These are phyloP conservation scores for Scalopus aquaticus DNA, from an alignment of 2,113 vertebrate genomes.

Conservation along the genomic window DNA sequence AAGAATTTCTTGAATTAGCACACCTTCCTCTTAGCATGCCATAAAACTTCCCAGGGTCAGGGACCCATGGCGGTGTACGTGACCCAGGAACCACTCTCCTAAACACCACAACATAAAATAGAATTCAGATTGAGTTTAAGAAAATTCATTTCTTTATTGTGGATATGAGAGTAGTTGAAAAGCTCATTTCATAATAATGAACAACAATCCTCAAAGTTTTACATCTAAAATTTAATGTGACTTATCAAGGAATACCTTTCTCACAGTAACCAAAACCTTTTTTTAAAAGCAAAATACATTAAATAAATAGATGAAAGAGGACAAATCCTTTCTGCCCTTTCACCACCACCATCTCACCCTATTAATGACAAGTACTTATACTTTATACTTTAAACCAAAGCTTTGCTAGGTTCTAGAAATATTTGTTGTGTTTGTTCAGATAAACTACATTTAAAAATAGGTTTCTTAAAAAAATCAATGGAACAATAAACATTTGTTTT, in stretches of 20 bases:
- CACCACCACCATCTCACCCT: not conserved
- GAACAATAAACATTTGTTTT: constrained; percentile 1
- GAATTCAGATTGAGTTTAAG: not conserved
- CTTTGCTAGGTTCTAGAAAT: not conserved
- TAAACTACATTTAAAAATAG: not conserved
- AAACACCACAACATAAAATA: not conserved
- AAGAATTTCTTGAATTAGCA: constrained; percentile 44
- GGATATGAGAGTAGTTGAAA: not conserved
- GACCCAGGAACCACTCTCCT: not conserved
- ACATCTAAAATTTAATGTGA: not conserved
- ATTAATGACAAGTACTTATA: not conserved
- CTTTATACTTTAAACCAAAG: not conserved
- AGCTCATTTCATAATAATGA: constrained; percentile 3
- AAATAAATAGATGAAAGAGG: not conserved
- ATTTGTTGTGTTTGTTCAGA: not conserved
- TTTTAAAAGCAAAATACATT: not conserved
- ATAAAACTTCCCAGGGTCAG: not conserved
- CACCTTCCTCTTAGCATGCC: not conserved
- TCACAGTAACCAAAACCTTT: not conserved
- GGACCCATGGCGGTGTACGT: not conserved
- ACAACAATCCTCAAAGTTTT: not conserved
- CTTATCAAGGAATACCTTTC: not conserved
- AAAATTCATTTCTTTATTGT: not conserved
- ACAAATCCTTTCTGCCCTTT: not conserved
- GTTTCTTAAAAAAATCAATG: not conserved